Base-by-base conservation (phyloP, 2,113 vertebrate genomes). In the Electrona antarctica region DNA sequence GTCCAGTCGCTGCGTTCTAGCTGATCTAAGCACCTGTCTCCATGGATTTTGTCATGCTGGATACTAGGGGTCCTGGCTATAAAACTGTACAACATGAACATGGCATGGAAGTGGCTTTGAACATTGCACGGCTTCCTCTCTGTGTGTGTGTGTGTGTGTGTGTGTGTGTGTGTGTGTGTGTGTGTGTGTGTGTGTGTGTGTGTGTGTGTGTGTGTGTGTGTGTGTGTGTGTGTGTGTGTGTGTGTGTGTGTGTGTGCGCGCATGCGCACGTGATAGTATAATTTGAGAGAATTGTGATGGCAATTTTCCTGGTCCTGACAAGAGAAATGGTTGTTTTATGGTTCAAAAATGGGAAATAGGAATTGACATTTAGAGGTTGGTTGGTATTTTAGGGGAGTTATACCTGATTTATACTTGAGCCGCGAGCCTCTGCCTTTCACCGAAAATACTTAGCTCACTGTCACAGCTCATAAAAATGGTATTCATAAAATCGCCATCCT, bases 11-110 rank as follows among this genome's bases (percentile, higher is more conserved):
- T 60, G 57, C 62, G 63, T 77, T 59, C 64, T 57, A 80, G 77
- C 83, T 88, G 80, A 86, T 84, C 69, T 75, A 73, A 86, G 84
- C 87, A 86, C 83, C 84, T 89, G 87, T 81, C 87, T 71, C 56
- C 74, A 67, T 64, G 71, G 57, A 82, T 89, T 66, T 47, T 50
- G n/a, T 49, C 28, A 57, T 64, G 48, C 49, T 29, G 7, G 41
- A 49, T 8, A n/a, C n/a, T n/a, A 64, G 71, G 72, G 74, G 71
- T 54, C 63, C 71, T 8, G 63, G 76, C 71, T 78, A 73, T 64
- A 74, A 72, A 74, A 45, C 70, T 9, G 7, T 52, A 48, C 14
- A 52, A 68, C 69, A 66, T 48, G 57, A 68, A 67, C 64, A 79
- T 60, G 67, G 73, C 14, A 11, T 60, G 73, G 67, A 85, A 57